Evolutionary conservation across 2,797 vertebrate species (phyloP).

Genomic region (Danio jaintianensis): DNA sequence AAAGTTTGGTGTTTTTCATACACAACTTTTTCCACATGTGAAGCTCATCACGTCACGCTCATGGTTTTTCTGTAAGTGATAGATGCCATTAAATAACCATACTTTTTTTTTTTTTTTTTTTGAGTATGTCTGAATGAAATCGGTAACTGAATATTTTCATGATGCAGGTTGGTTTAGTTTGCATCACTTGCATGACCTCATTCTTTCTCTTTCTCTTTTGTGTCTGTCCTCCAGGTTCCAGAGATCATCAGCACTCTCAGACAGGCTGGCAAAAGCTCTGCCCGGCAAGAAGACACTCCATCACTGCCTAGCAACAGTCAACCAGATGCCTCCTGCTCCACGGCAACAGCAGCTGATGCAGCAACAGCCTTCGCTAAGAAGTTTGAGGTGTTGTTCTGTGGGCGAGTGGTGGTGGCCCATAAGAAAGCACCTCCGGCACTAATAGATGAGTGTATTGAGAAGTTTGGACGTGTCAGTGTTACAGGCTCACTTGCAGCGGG

Average conservation of each 20-base stretch:
- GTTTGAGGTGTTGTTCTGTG: conserved; percentile 96
- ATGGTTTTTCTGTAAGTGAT: too few relatives aligned
- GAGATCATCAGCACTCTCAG: conserved; percentile 96
- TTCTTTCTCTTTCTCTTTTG: neutral
- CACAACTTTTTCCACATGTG: neutral
- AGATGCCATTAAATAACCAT: too few relatives aligned
- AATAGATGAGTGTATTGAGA: conserved; percentile 97
- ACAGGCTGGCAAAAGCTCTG: conserved; percentile 91
- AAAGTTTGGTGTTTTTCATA: too few relatives aligned
- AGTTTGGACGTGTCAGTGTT: conserved; percentile 81
- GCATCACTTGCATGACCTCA: neutral
- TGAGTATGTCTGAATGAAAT: neutral
- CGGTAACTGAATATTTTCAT: neutral
- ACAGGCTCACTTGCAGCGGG: conserved; percentile 64
- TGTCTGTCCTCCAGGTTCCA: conserved; percentile 83
- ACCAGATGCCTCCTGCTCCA: conserved; percentile 73
- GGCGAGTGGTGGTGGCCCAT: conserved; percentile 90
- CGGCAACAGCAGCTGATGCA: conserved; percentile 69
- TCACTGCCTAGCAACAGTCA: conserved; percentile 75
- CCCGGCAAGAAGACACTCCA: conserved; percentile 86
- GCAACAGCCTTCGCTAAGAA: conserved; percentile 92
- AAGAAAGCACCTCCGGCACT: conserved; percentile 95
- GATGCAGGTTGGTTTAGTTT: neutral
- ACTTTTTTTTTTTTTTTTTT: too few relatives aligned
- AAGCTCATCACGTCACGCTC: too few relatives aligned